Evolutionary conservation across 1,140 invertebrate genomes (phyloP), one percentile per base, ranked within the genome.

Genomic region (Eurosta solidaginis): DNA sequence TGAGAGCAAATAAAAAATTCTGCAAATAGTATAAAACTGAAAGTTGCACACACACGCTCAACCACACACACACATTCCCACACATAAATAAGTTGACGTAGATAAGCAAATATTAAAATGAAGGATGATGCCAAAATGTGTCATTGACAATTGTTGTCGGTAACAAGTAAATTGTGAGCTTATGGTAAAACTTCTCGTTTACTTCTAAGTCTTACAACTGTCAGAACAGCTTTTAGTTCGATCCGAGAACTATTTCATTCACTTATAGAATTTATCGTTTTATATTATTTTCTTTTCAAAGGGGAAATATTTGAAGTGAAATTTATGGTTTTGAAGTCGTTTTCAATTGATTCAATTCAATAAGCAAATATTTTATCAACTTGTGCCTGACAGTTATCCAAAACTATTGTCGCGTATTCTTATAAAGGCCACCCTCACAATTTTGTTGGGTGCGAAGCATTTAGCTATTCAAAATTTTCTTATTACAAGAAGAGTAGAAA

Each of bases 61-160:
- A 3, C 20, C 14, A 22, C 2, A 68, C 5, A 68, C n/a, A 40
- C n/a, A 20, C 54, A 29, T 33, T 36, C 54, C 10, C 29, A 33
- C 6, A 25, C 49, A 54, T 25, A 22, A 54, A 29, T 10, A 68
- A 68, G 33, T 68, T n/a, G 10, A 20, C 9, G 12, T 12, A 68
- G 59, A 68, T 68, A 68, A 68, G 59, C n/a, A n/a, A n/a, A n/a
- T n/a, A n/a, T n/a, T n/a, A 68, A 68, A 68, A 68, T 68, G 59
- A 20, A 68, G 27, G 59, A 40, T 68, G 33, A 68, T 40, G 59
- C 40, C 33, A 36, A 33, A 59, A 17, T 36, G 5, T 40, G 33
- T n/a, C 9, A 68, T 42, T 36, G 59, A 68, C 59, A 29, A 68
- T 68, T 68, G 29, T 68, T 68, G 33, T 29, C 59, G 17, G 59